Evolutionary conservation across 2,888 invertebrate species (phyloP).

Genomic region (Alcis repandata): DNA sequence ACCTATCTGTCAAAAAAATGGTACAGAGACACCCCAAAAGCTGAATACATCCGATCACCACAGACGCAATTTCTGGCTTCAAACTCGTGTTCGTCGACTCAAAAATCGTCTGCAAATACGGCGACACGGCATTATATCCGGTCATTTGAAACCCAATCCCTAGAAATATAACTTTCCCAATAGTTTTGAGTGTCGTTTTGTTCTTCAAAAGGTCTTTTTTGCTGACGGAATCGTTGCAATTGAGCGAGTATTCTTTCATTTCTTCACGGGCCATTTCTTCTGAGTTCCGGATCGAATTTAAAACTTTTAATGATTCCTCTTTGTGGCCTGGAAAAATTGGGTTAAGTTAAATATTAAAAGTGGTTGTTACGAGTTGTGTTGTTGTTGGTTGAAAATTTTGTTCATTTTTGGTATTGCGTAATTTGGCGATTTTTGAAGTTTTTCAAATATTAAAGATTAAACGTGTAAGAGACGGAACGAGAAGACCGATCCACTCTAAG

Average conservation of each 20-base stretch:
- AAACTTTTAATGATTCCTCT: constrained; percentile 36
- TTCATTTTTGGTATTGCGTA: no score
- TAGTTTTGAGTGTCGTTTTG: constrained; percentile 34
- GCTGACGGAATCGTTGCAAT: neutral
- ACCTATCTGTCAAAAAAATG: constrained; percentile 34
- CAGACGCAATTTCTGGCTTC: constrained; percentile 37
- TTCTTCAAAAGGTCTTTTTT: constrained; percentile 31
- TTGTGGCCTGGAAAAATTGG: constrained; percentile 21
- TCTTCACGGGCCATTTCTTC: constrained; percentile 33
- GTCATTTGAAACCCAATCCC: constrained; percentile 28
- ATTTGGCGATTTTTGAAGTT: no score
- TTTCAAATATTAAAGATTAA: no score
- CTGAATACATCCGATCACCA: constrained; percentile 37
- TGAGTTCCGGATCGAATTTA: constrained; percentile 31
- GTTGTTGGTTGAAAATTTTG: neutral
- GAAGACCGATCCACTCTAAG: no score
- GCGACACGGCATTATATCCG: constrained; percentile 32
- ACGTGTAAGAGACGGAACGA: no score
- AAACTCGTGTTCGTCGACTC: constrained; percentile 36
- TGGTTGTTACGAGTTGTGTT: no score
- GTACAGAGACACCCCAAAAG: constrained; percentile 35
- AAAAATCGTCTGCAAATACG: constrained; percentile 42
- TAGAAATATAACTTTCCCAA: constrained; percentile 34
- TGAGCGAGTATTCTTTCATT: constrained; percentile 31
- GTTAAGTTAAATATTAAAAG: neutral